A percentile compares a stretch with the other conserved stretches of the same genome.
Evolutionary conservation across 1,140 invertebrate genomes (phyloP).

Genomic region (Mercenaria mercenaria): DNA sequence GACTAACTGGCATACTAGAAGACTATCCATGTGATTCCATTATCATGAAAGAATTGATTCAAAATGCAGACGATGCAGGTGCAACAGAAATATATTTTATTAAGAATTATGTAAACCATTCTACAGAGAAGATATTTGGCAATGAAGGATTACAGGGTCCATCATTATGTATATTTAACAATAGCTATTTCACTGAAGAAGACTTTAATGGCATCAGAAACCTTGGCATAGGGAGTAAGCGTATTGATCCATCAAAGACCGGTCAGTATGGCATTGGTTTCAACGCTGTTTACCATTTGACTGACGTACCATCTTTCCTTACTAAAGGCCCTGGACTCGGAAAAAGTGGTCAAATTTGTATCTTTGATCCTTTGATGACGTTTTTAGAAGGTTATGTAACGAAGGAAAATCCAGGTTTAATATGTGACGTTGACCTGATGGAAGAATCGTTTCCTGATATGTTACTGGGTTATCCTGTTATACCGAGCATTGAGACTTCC

Average conservation of each 20-base stretch:
- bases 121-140: conserved; percentile 66
- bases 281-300: conserved; percentile 83
- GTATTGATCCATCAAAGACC: conserved; percentile 72
- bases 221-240: conserved; percentile 78
- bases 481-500: neutral
- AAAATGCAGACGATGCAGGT: conserved; percentile 86
- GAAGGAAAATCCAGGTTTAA: conserved; percentile 73
- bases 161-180: conserved; percentile 80
- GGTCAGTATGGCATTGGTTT: conserved; percentile 82
- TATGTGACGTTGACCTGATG: conserved; percentile 64
- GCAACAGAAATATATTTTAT: conserved; percentile 82
- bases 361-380: conserved; percentile 81
- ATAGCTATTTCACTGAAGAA: conserved; percentile 78
- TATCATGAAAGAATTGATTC: conserved; percentile 78
- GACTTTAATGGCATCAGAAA: conserved; percentile 81
- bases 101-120: conserved; percentile 71
- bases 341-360: conserved; percentile 73
- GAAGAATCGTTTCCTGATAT: conserved; percentile 73
- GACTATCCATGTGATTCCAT: conserved; percentile 79
- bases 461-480: conserved; percentile 66
- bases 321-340: conserved; percentile 70
- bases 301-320: conserved; percentile 80
- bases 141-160: conserved; percentile 78
- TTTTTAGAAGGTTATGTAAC: conserved; percentile 70
- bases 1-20: conserved; percentile 77